Evolutionary conservation across 1,140 invertebrate species (phyloP), one percentile per base, ranked within the genome.

Genomic region (Lepidurus arcticus): DNA sequence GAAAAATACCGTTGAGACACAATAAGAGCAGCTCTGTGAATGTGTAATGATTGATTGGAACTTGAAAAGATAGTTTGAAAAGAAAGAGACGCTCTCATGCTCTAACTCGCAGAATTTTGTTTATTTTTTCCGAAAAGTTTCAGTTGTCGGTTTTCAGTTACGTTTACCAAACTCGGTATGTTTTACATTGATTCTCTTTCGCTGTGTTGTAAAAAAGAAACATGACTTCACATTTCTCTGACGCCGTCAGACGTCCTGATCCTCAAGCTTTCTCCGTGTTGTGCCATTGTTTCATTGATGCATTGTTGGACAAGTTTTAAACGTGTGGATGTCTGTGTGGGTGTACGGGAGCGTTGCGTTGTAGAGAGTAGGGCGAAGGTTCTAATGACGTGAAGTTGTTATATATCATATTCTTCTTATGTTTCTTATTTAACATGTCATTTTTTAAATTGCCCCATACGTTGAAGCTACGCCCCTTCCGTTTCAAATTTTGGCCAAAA

Each of bases 221-320:
- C 16, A 65, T 65, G 53, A 65, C 13, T 65, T 65, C 53, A 65
- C 53, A 21, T 65, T 65, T 65, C 53, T 65, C 53, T 21, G 53
- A 65, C n/a, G 21, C 21, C 21, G 53, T 65, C 53, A 65, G 53
- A 65, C 21, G 53, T 65, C 53, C 53, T 21, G 53, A 65, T 65
- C 53, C 16, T 65, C 53, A 65, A 65, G 53, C 53, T 65, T 65
- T 65, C 53, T 65, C 53, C 53, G 53, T 65, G 53, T 65, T 65
- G 53, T 65, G 53, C 53, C 53, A 65, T 65, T 65, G 53, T 65
- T 65, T 65, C 53, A 65, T 65, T 65, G 53, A 65, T 65, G 53
- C 53, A 65, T 65, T 65, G 53, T 65, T 65, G 53, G 53, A 16
- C 4, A 65, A 65, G 21, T 13, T 65, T 65, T 65, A n/a, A n/a